Evolutionary conservation across 2,797 vertebrate species (phyloP), one percentile per base, ranked within the genome.

Genomic region (Pelobates cultripes): DNA sequence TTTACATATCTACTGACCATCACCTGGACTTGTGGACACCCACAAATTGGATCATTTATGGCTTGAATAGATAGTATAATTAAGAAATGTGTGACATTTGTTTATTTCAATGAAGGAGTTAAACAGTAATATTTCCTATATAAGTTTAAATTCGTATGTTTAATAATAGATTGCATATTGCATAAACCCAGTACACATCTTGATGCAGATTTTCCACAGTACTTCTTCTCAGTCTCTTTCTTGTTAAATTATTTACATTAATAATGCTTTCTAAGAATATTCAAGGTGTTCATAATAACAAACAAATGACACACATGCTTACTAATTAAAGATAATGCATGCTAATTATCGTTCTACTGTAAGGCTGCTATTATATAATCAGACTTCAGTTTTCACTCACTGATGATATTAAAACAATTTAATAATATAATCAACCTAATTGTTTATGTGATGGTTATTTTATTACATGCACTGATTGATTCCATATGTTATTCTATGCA

Each of bases 181-280:
- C 6, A 40, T 60, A 41, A 70, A 42, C n/a, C 53, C 15, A n/a
- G 42, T 63, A 44, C 51, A n/a, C 10, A 41, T 71, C 7, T 40
- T 61, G 15, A 77, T 43, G 51, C 40, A 60, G 55, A 78, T 40
- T n/a, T 78, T 53, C 43, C 53, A 41, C 10, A 44, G 40, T 77
- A 40, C 51, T 78, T 70, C 9, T 42, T 42, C 57, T 45, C 43
- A 51, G 7, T 73, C 45, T 17, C n/a, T 79, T 55, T 68, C 41
- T 10, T 43, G 51, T 70, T 74, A 68, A 75, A 69, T 75, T n/a
- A 80, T 75, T 75, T 75, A 57, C 28, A 57, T 75, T 68, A 77
- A 53, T 43, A 41, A n/a, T 67, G 70, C 41, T 42, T 80, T 80
- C 45, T 64, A 71, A 51, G n/a, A 80, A 69, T 73, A 28, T 43